phyloP scores from a whole-genome alignment of 2,797 vertebrate species.

The Hylomyscus alleni region DNA sequence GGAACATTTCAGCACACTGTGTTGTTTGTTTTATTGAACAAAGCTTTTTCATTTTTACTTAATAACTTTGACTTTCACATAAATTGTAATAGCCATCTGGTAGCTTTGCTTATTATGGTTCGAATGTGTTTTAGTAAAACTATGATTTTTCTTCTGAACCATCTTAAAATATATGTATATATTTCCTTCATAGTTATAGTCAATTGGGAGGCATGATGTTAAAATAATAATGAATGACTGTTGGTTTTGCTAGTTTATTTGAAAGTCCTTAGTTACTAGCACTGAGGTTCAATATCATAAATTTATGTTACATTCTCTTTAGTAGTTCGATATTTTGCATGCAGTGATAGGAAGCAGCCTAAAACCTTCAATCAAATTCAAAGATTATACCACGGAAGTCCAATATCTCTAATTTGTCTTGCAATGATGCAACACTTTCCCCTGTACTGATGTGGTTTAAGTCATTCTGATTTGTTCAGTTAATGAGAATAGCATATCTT shows the following conservation, averaged over 20 bases:
- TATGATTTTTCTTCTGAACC: constrained; percentile 31
- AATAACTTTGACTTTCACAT: constrained; percentile 45
- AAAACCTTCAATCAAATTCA: constrained; percentile 80
- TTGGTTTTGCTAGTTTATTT: neutral
- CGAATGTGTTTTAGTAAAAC: constrained; percentile 31
- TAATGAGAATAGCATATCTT: constrained; percentile 79
- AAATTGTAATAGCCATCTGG: neutral
- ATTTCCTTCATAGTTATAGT: constrained; percentile 56
- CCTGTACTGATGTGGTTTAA: constrained; percentile 78
- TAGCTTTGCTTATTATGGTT: constrained; percentile 32
- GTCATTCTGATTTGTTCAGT: constrained; percentile 76
- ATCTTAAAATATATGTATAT: constrained; percentile 48
- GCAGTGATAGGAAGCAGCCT: constrained; percentile 66
- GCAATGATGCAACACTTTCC: constrained; percentile 74
- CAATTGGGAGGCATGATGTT: constrained; percentile 38
- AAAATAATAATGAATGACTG: constrained; percentile 33
- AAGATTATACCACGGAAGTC: constrained; percentile 80
- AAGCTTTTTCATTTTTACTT: constrained; percentile 45
- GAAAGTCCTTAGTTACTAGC: constrained; percentile 35
- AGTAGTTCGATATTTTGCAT: constrained; percentile 68
- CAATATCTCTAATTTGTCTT: constrained; percentile 82
- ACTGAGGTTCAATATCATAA: constrained; percentile 47
- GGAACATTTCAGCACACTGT: neutral
- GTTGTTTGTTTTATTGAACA: constrained; percentile 47
- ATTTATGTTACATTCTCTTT: constrained; percentile 65